These are phyloP conservation scores for Acanthacorydalis orientalis DNA, from an alignment of 2,888 invertebrate species.

Conservation along the genomic window DNA sequence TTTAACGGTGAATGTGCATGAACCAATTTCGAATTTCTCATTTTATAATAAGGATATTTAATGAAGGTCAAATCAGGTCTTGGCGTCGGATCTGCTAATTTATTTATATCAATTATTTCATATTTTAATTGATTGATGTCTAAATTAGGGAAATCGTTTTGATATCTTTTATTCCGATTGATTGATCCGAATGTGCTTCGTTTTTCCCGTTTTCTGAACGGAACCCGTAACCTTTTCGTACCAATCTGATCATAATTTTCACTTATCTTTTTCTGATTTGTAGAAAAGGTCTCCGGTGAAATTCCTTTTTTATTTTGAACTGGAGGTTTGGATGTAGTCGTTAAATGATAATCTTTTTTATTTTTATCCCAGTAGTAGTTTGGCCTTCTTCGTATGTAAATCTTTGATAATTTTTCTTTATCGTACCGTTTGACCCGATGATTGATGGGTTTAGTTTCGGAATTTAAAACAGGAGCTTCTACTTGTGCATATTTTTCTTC, in stretches of 20 bases:
- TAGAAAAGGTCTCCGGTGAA: not conserved
- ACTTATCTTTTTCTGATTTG: not conserved
- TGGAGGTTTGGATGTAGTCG: constrained; percentile 3
- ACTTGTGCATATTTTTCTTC: not conserved
- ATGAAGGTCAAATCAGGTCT: constrained; percentile 9
- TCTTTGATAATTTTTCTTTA: constrained; percentile 8
- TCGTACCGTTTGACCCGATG: constrained; percentile 8
- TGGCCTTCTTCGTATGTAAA: constrained; percentile 10
- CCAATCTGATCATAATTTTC: too few species aligned
- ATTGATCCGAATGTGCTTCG: constrained; percentile 7
- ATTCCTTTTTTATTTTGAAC: not conserved
- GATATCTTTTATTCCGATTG: constrained; percentile 9
- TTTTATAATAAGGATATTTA: constrained; percentile 52
- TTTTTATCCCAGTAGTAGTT: constrained; percentile 12
- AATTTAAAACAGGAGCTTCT: not conserved
- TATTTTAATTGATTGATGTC: constrained; percentile 16
- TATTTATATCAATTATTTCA: constrained; percentile 7
- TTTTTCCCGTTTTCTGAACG: constrained; percentile 3
- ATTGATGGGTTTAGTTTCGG: not conserved
- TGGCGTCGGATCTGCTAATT: constrained; percentile 9
- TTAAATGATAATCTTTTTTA: constrained; percentile 4
- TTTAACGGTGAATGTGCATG: constrained; percentile 42
- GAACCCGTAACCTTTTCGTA: constrained; percentile 1
- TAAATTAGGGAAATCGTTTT: constrained; percentile 15
- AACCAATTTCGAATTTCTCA: constrained; percentile 22